Evolutionary conservation across 2,113 vertebrate species (phyloP), one percentile per base, ranked within the genome.

Genomic region (Sinocyclocheilus grahami): DNA sequence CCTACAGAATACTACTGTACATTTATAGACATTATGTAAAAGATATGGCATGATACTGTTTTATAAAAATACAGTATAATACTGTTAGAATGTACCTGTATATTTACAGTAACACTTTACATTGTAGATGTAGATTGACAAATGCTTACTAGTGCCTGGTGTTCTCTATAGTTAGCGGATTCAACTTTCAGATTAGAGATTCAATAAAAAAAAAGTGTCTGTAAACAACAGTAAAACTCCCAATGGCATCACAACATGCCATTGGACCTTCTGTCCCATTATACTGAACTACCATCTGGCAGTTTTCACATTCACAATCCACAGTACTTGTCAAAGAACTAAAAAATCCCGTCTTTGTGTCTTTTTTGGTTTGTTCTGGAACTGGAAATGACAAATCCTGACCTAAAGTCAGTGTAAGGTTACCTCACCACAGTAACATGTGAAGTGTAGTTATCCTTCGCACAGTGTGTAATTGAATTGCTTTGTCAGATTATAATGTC

Each of bases 401-500:
- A 78, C 53, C 77, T 60, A 30, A 37, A 80, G 14, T 80, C 55
- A 80, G 33, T 24, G 55, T 63, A 80, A 62, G 11, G 55, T 24
- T 62, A 24, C 20, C 30, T 58, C 9, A 80, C 27, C 18, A 27
- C 51, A 76, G 42, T 24, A 76, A 76, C 72, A 16, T 13, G 42
- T 76, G 5, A 48, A 48, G 22, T 12, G 46, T 75, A 48, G 5
- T 51, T 27, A n/a, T 76, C 46, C 12, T 76, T 76, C 5, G 72
- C 24, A 12, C 18, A 16, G 42, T 6, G 62, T 63, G 79, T 82
- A 65, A 81, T 65, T 46, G 13, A 81, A 62, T 62, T 62, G 60
- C 81, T 71, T 53, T 14, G 46, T 82, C 46, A 71, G 65, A 46
- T 53, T 82, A 33, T 71, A 33, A 71, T 37, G 24, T 71, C 80